Evolutionary conservation across 92 coral and sea anemone genomes (phyloP).

Genomic region (Isaurus tuberculatus): DNA sequence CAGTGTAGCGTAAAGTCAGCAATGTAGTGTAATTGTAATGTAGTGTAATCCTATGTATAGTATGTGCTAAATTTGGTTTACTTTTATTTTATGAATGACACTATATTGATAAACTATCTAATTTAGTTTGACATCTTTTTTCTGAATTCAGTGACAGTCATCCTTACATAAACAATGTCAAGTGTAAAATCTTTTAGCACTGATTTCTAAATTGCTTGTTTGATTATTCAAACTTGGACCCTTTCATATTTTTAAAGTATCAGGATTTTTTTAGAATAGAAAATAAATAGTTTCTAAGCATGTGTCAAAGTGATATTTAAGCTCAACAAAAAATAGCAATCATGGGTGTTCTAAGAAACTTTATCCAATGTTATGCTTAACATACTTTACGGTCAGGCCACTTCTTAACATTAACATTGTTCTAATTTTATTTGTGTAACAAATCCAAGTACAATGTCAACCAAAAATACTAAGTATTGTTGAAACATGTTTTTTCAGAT

Average conservation of each 20-base stretch:
- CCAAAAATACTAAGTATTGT: too few species aligned
- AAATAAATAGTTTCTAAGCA: too few species aligned
- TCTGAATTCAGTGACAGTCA: too few species aligned
- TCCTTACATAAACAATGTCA: background rate
- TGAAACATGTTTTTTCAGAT: too few species aligned
- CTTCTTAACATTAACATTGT: background rate
- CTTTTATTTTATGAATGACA: background rate
- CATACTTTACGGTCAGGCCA: too few species aligned
- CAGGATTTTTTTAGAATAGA: background rate
- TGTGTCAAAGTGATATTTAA: too few species aligned
- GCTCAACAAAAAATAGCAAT: too few species aligned
- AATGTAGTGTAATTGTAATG: constrained; percentile 15
- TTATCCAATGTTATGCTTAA: too few species aligned
- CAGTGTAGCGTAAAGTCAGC: constrained; percentile 15
- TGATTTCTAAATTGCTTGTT: background rate
- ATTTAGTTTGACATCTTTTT: background rate
- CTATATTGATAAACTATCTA: background rate
- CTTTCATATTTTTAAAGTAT: background rate
- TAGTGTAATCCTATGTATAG: constrained; percentile 30
- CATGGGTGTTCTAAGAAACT: too few species aligned
- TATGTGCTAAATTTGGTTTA: background rate
- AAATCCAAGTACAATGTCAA: too few species aligned
- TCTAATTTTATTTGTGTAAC: too few species aligned
- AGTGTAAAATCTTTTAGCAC: background rate
- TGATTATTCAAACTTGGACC: background rate